These are phyloP conservation scores for Branchipolynoe longqiensis DNA, from an alignment of 2,888 invertebrate genomes.

Conservation along the genomic window DNA sequence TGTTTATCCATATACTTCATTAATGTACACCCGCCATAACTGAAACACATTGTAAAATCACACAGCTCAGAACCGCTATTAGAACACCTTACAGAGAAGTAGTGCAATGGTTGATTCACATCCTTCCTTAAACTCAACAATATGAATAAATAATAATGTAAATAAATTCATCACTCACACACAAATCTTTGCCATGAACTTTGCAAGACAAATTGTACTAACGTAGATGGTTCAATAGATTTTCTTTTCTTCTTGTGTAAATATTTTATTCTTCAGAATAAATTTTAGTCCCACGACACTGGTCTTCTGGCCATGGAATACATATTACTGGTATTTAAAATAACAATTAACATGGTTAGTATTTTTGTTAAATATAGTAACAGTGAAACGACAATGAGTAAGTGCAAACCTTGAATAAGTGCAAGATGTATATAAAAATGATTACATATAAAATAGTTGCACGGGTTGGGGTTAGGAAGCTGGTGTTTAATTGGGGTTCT, in stretches of 20 bases:
- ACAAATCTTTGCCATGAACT: not conserved
- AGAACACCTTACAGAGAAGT: too few species aligned
- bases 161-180: not conserved
- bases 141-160: not conserved
- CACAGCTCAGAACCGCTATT: too few species aligned
- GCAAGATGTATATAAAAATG: too few species aligned
- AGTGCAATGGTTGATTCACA: too few species aligned
- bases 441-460: not conserved
- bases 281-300: too few species aligned
- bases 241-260: not conserved
- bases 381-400: not conserved
- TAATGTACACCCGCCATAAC: conserved; percentile 80
- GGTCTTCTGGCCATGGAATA: too few species aligned
- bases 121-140: too few species aligned
- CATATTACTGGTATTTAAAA: too few species aligned
- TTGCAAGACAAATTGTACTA: not conserved
- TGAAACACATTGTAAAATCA: conserved; percentile 68
- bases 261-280: not conserved
- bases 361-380: too few species aligned
- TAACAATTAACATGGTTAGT: too few species aligned
- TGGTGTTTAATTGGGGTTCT: too few species aligned
- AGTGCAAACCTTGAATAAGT: not conserved
- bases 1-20: conserved; percentile 83
- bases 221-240: not conserved
- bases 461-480: not conserved